These are phyloP conservation scores for Onychomys arenicola DNA, from an alignment of 2,797 vertebrate species.

Conservation along the genomic window DNA sequence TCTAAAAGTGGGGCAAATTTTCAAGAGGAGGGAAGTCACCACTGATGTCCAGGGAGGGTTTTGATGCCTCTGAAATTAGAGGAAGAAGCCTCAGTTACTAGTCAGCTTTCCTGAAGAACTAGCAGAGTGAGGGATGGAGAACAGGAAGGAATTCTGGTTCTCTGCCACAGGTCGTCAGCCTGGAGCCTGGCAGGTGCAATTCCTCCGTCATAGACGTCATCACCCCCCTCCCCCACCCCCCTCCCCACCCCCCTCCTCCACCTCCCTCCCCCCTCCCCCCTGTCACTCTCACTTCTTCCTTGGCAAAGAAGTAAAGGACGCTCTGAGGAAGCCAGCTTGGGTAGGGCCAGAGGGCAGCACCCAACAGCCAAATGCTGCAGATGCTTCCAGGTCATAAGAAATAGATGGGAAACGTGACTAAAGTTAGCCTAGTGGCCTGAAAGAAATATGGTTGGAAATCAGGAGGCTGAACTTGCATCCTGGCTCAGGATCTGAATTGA, in stretches of 20 bases:
- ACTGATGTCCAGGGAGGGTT: neutral
- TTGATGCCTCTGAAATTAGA: neutral
- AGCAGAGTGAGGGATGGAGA: neutral
- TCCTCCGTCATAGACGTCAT: rapidly evolving
- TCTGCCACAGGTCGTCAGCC: neutral
- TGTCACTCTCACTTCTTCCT: neutral
- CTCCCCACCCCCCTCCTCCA: too few relatives aligned
- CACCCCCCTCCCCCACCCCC: too few relatives aligned
- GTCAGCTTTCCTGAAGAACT: neutral
- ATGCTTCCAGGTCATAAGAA: neutral
- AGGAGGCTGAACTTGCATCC: too few relatives aligned
- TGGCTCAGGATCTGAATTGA: neutral
- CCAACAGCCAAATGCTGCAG: rapidly evolving
- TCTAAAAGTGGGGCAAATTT: neutral
- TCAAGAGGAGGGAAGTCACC: neutral
- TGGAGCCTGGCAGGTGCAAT: rapidly evolving
- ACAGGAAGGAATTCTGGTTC: neutral
- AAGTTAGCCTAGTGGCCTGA: neutral
- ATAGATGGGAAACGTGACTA: neutral
- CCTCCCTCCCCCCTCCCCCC: too few relatives aligned
- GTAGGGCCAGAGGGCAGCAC: neutral
- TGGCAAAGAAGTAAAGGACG: neutral
- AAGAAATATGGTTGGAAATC: neutral
- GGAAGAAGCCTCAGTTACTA: neutral
- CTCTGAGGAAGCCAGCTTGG: neutral